Conservation (phyloP, 2,113 vertebrate genomes). For the Nesogale talazaci region DNA sequence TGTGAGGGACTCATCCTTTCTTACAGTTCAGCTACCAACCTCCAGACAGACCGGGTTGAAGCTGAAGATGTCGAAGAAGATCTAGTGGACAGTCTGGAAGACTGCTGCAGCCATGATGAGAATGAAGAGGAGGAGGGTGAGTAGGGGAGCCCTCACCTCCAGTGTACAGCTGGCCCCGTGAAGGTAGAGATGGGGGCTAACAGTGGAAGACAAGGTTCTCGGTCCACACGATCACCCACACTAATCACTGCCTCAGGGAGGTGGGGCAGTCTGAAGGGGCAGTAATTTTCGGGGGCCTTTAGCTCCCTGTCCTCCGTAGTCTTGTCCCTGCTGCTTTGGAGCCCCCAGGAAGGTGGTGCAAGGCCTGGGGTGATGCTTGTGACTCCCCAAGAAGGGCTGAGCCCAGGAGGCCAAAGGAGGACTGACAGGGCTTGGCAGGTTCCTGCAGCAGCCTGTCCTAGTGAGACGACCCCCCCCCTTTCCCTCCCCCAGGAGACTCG, state of each 20-base stretch:
- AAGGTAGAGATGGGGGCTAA: background rate
- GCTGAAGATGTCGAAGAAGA: conserved; percentile 89
- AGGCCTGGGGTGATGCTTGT: background rate
- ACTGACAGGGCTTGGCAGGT: background rate
- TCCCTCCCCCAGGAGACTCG: conserved; percentile 79
- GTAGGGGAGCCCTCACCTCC: conserved; percentile 39
- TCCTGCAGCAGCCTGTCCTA: background rate
- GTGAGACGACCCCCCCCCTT: background rate
- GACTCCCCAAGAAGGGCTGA: background rate
- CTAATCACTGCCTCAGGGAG: background rate
- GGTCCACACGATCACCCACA: background rate
- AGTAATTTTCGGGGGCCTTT: background rate
- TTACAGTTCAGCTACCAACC: conserved; percentile 73
- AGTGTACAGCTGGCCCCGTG: background rate
- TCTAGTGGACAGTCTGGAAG: conserved; percentile 88
- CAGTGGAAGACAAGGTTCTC: background rate
- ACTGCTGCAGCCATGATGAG: conserved; percentile 85
- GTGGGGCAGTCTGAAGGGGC: background rate
- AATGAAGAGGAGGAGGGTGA: conserved; percentile 83
- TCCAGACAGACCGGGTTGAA: conserved; percentile 52
- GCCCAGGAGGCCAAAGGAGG: background rate
- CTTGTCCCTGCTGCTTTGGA: rapidly evolving
- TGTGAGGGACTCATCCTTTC: background rate
- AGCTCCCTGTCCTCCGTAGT: background rate
- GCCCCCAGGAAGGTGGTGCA: background rate